Conservation (phyloP, 2,888 invertebrate species). For the Doris montereyensis region DNA sequence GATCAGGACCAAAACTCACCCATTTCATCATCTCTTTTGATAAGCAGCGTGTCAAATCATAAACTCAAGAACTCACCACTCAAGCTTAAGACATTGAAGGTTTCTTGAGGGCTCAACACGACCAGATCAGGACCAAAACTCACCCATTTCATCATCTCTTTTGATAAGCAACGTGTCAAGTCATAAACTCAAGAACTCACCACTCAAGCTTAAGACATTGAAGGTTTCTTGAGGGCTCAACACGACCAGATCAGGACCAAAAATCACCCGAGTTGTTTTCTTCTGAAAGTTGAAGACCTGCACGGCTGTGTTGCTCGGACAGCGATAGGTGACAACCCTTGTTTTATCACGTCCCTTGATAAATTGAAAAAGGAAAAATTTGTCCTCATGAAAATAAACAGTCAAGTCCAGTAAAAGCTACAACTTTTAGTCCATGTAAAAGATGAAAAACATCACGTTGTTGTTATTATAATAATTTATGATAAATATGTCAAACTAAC, state of each 20-base stretch:
- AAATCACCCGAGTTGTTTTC: constrained; percentile 66
- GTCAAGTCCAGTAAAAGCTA: background rate
- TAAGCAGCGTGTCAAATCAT: too few relatives aligned
- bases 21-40: constrained; percentile 65
- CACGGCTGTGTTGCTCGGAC: constrained; percentile 69
- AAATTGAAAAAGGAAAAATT: background rate
- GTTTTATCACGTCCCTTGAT: constrained; percentile 63
- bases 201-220: constrained; percentile 67
- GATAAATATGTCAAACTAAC: too few relatives aligned
- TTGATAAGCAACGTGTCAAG: too few relatives aligned
- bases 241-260: constrained; percentile 69
- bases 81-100: constrained; percentile 67
- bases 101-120: constrained; percentile 67
- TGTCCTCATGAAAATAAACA: background rate
- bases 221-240: constrained; percentile 69
- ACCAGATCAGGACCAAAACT: constrained; percentile 70
- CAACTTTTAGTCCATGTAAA: background rate
- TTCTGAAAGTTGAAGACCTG: constrained; percentile 67
- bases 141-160: constrained; percentile 64
- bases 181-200: too few relatives aligned
- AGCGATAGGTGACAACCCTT: constrained; percentile 62
- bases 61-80: too few relatives aligned
- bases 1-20: constrained; percentile 68
- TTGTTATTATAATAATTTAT: background rate
- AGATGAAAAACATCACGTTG: background rate